Conservation (phyloP, 2,113 vertebrate species). For the Burhinus bistriatus region DNA sequence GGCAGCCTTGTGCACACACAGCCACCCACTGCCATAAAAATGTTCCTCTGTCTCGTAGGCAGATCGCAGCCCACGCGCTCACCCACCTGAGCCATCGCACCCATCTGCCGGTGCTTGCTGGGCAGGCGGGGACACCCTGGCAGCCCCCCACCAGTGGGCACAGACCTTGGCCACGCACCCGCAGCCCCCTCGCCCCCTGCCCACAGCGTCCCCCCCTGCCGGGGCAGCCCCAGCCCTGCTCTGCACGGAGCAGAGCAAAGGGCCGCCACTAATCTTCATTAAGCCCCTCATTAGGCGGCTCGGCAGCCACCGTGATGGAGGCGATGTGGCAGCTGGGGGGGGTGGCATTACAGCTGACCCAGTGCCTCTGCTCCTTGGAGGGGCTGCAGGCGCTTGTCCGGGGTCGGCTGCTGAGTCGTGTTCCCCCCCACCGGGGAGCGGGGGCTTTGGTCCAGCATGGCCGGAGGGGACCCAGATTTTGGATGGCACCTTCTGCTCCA, state of each 20-base stretch:
- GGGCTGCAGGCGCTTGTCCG: background rate
- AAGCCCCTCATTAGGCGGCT: conserved; percentile 35
- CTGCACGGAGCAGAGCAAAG: background rate
- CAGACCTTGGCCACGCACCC: rapidly evolving
- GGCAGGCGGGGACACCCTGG: background rate
- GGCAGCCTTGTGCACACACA: background rate
- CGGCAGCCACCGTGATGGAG: background rate
- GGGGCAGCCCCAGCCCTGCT: background rate
- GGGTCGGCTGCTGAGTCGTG: rapidly evolving
- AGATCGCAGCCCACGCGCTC: background rate
- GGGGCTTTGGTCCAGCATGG: rapidly evolving
- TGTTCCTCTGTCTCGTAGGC: background rate
- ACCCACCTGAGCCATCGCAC: background rate
- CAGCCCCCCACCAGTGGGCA: background rate
- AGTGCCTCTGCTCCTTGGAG: background rate
- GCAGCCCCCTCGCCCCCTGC: background rate
- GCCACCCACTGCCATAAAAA: background rate
- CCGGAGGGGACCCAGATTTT: background rate
- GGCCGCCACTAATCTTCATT: background rate
- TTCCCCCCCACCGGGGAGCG: rapidly evolving
- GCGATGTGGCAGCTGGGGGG: background rate
- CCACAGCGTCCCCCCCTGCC: rapidly evolving
- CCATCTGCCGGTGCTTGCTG: background rate
- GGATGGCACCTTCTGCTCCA: background rate
- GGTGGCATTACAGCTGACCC: background rate